Base-by-base conservation (phyloP, 2,888 invertebrate genomes). In the Allophyes oxyacanthae region DNA sequence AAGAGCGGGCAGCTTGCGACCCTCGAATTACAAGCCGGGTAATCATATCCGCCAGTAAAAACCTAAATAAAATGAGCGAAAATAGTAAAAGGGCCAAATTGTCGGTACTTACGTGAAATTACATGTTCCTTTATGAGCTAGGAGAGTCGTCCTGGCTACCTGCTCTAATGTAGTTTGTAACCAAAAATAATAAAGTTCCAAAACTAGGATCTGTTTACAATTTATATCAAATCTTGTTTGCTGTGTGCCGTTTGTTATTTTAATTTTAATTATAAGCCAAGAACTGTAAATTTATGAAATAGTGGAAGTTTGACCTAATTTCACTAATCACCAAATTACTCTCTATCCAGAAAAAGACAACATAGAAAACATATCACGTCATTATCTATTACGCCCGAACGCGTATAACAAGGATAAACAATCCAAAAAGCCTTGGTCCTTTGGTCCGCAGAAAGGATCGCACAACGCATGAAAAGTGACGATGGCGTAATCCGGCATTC, bases 401-500 rank as follows among this genome's bases (percentile, higher is more conserved):
- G 33, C 37, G 6, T 45, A 20, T 57, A 71, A 57, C 48, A 64
- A 64, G 34, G 37, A 66, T 57, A 71, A 71, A 66, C 65, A 71
- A 64, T 57, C 56, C 57, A 65, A 57, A 71, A 65, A 45, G 52
- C 46, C 48, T 45, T 49, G 58, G 58, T 48, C 56, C 64, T 49
- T 25, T 20, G 40, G 46, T 50, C 64, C 70, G 53, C 42, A 43
- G 52, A 28, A 15, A 36, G 51, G 53, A 15, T 43, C 43, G 48
- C 36, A 55, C 45, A 33, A 37, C 55, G 50, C 46, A 78, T 78
- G 81, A 81, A 81, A 84, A 83, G 82, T 83, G 80, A 79, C 75
- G 78, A 75, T 75, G 72, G 71, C 69, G 79, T 86, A 87, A 88
- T 86, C 85, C 79, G 77, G 67, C 85, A 90, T 89, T 83, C 86